phyloP scores from a whole-genome alignment of 2,797 vertebrate species.

The Rachycentron canadum region DNA sequence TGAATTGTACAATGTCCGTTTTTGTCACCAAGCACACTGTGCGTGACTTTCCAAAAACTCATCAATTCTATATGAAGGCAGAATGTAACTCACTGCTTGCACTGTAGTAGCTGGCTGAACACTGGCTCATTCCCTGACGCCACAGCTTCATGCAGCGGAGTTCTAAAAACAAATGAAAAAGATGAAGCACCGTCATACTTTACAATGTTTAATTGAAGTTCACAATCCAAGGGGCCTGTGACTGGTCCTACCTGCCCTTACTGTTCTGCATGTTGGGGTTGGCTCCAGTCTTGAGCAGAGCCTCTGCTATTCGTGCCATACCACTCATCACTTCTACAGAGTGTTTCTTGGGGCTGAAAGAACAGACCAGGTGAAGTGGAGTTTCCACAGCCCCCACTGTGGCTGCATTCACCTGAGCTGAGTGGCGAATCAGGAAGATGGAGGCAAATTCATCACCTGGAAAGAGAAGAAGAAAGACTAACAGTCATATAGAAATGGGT shows the following conservation, averaged over 20 bases:
- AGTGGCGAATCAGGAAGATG: conserved; percentile 95
- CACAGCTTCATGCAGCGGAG: conserved; percentile 93
- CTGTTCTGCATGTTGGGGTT: conserved; percentile 98
- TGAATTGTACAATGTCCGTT: neutral
- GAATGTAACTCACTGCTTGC: conserved; percentile 92
- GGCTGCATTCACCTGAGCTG: conserved; percentile 94
- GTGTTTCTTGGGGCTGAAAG: conserved; percentile 94
- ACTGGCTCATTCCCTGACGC: conserved; percentile 94
- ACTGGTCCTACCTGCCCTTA: conserved; percentile 90
- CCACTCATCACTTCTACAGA: conserved; percentile 90
- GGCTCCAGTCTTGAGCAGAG: conserved; percentile 93
- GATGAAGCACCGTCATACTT: conserved; percentile 6
- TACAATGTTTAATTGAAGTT: neutral
- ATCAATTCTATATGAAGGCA: conserved; percentile 2
- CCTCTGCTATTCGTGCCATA: conserved; percentile 93
- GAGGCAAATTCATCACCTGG: conserved; percentile 96
- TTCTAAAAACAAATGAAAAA: conserved; percentile 81
- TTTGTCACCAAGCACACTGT: neutral
- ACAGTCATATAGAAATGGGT: neutral
- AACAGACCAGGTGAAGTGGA: conserved; percentile 95
- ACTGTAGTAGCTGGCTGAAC: conserved; percentile 95
- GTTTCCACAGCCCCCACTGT: conserved; percentile 95
- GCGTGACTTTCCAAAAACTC: neutral
- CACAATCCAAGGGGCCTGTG: neutral
- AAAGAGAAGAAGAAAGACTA: neutral